Percentiles rank a stretch among this genome's conserved stretches.
These are phyloP conservation scores for Carterocephalus palaemon DNA, from an alignment of 2,888 invertebrate genomes.

Conservation along the genomic window DNA sequence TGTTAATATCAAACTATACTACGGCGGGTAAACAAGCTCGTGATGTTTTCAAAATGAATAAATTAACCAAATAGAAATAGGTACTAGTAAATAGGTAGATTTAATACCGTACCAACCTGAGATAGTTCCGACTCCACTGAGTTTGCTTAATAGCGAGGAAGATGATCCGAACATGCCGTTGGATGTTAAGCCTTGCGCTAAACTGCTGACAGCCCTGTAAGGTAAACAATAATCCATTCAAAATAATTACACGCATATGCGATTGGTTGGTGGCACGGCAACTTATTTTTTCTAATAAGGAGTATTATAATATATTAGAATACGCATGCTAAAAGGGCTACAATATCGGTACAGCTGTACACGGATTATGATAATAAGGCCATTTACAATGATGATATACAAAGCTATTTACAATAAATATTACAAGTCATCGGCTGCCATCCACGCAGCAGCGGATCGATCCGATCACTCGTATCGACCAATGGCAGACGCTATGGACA, in stretches of 20 bases:
- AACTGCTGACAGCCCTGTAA: conserved; percentile 76
- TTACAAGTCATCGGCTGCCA: conserved; percentile 30
- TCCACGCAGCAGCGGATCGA: conserved; percentile 20
- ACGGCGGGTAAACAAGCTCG: background rate
- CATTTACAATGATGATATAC: conserved; percentile 47
- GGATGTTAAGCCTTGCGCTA: conserved; percentile 80
- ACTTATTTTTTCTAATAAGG: conserved; percentile 33
- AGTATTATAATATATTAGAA: too few relatives aligned
- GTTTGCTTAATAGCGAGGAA: conserved; percentile 80
- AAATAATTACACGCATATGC: conserved; percentile 26
- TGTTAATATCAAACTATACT: too few relatives aligned
- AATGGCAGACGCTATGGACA: background rate
- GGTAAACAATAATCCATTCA: conserved; percentile 41
- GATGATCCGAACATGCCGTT: conserved; percentile 87
- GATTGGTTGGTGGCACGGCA: conserved; percentile 19
- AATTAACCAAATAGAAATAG: conserved; percentile 15
- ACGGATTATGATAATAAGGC: conserved; percentile 38
- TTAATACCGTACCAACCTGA: conserved; percentile 60
- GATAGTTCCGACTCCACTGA: conserved; percentile 73
- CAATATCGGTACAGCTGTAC: conserved; percentile 49
- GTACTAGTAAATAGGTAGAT: conserved; percentile 31
- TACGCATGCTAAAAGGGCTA: conserved; percentile 48
- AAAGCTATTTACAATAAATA: conserved; percentile 59
- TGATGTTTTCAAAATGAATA: conserved; percentile 15
- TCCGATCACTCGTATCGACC: conserved; percentile 9